Evolutionary conservation across 2,113 vertebrate genomes (phyloP).

Genomic region (Crypturellus undulatus): DNA sequence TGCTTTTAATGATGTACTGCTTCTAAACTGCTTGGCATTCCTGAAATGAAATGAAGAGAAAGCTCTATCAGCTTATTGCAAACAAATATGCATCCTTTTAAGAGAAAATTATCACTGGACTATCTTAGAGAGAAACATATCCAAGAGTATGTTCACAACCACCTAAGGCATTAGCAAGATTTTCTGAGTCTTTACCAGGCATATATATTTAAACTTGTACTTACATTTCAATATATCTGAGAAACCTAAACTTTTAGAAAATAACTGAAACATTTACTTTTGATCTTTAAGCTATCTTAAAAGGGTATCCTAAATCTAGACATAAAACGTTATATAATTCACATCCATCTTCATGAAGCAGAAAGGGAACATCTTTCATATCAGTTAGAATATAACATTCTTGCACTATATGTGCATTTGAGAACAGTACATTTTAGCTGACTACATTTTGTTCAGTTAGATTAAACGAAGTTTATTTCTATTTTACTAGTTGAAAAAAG

Average conservation of each 20-base stretch:
- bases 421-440: background rate
- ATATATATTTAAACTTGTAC: background rate
- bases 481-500: background rate
- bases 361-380: background rate
- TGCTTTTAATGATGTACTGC: background rate
- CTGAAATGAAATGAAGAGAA: background rate
- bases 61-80: background rate
- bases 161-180: background rate
- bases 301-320: background rate
- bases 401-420: background rate
- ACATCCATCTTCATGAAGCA: background rate
- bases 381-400: background rate
- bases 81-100: background rate
- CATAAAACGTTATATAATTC: background rate
- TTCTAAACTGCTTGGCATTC: slow-evolving; percentile 1
- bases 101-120: background rate
- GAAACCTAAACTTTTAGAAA: background rate
- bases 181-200: background rate
- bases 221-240: background rate
- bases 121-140: background rate
- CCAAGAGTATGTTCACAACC: background rate
- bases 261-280: background rate
- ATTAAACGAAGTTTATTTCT: background rate
- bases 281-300: background rate
- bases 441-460: background rate